Evolutionary conservation across 2,888 invertebrate species (phyloP).

Genomic region (Microchrysa polita): DNA sequence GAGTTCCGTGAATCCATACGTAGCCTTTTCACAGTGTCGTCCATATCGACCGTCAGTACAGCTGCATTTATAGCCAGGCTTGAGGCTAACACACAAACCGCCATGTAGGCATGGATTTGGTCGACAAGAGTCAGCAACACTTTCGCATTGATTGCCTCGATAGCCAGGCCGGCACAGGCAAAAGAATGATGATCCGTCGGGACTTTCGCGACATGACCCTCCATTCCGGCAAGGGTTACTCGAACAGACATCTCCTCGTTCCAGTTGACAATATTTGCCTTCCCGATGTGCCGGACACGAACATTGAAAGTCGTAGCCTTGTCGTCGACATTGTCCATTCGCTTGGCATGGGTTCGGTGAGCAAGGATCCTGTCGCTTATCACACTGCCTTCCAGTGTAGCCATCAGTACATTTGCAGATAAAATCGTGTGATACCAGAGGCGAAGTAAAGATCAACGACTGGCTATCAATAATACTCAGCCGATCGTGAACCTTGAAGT

Average conservation of each 20-base stretch:
- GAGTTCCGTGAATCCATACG: slow-evolving; percentile 87
- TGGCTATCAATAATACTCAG: slow-evolving; percentile 84
- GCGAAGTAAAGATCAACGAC: slow-evolving; percentile 83
- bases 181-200: slow-evolving; percentile 88
- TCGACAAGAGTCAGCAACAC: slow-evolving; percentile 86
- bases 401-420: slow-evolving; percentile 84
- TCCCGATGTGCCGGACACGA: slow-evolving; percentile 80
- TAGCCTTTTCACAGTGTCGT: slow-evolving; percentile 88
- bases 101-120: slow-evolving; percentile 93
- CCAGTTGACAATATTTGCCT: slow-evolving; percentile 85
- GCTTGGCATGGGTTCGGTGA: slow-evolving; percentile 87
- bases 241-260: slow-evolving; percentile 85
- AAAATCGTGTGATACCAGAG: slow-evolving; percentile 80
- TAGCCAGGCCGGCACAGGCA: slow-evolving; percentile 92
- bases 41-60: slow-evolving; percentile 92
- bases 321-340: slow-evolving; percentile 84
- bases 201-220: slow-evolving; percentile 88
- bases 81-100: slow-evolving; percentile 87
- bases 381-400: slow-evolving; percentile 84
- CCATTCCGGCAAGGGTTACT: slow-evolving; percentile 90
- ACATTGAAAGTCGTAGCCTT: slow-evolving; percentile 86
- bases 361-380: slow-evolving; percentile 90
- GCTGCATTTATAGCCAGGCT: slow-evolving; percentile 85
- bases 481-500: slow-evolving; percentile 73
- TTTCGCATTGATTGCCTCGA: slow-evolving; percentile 90